A percentile compares a stretch with the other conserved stretches of the same genome.
phyloP scores from a whole-genome alignment of 2,113 vertebrate species.

The Morone chrysops region DNA sequence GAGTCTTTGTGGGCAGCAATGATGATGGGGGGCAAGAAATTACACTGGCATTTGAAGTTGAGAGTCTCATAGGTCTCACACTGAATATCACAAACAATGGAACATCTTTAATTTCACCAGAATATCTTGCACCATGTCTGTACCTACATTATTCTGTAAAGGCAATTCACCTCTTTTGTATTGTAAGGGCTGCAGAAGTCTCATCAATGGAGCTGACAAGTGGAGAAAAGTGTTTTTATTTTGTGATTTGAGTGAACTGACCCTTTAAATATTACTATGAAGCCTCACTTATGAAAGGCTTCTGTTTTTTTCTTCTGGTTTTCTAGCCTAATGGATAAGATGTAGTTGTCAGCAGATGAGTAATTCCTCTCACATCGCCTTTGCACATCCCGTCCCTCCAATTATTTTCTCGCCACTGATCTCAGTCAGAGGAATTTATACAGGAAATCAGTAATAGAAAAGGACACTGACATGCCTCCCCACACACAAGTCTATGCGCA shows the following conservation, averaged over 20 bases:
- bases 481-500: background rate
- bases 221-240: background rate
- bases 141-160: background rate
- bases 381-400: conserved; percentile 19
- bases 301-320: background rate
- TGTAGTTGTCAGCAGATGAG: conserved; percentile 43
- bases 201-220: background rate
- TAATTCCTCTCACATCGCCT: conserved; percentile 14
- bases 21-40: background rate
- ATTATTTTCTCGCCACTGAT: conserved; percentile 52
- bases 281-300: background rate
- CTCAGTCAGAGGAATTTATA: conserved; percentile 9
- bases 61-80: background rate
- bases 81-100: background rate
- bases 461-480: conserved; percentile 23
- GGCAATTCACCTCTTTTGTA: background rate
- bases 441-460: conserved; percentile 42
- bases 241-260: background rate
- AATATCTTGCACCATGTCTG: background rate
- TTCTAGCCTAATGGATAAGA: conserved; percentile 36
- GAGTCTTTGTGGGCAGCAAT: background rate
- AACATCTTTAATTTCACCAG: background rate
- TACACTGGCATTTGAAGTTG: background rate
- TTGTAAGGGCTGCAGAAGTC: background rate
- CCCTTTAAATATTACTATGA: background rate